Evolutionary conservation across 2,113 vertebrate species (phyloP), one percentile per base, ranked within the genome.

Genomic region (Illadopsis cleaveri): DNA sequence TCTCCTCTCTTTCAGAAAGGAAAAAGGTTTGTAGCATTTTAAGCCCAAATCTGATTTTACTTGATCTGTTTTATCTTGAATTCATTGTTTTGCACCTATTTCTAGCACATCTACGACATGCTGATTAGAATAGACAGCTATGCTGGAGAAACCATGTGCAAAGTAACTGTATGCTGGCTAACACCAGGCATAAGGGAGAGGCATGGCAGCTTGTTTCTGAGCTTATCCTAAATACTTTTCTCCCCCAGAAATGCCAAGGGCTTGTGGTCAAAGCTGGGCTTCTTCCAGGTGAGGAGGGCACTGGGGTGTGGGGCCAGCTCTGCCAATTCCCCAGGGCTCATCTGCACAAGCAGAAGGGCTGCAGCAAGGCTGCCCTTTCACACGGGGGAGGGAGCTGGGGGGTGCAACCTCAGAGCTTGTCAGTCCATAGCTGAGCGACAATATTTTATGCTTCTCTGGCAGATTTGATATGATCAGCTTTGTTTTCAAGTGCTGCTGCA

Each of bases 81-180:
- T 65, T 80, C 60, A 69, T 23, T 83, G 57, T 37, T 83, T 86
- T 62, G 27, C 50, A 78, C 27, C 10, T 73, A 69, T 86, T 90
- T 92, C 68, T 66, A 81, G 38, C 35, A 62, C 5, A 4, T 3
- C 5, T 4, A 45, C 1, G 3, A 48, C 30, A 47, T 0, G 0
- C 38, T 0, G 1, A 54, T 77, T 62, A 77, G 71, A 85, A 62
- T 58, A 77, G 45, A 68, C 44, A 92, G 91, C 79, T 93, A 62
- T 61, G 30, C 68, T 83, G 62, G 58, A 57, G 70, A 79, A 89
- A 85, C 13, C 15, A 44, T 23, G 73, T 62, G 45, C 40, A 72
- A 85, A 87, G 54, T n/a, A 82, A 44, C 37, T 0, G 0, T 70
- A 12, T 0, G 0, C 82, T 73, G 54, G 8, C 35, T 86, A 62